Percentiles rank a stretch among this genome's conserved stretches.
These are phyloP conservation scores for Tachina grossa DNA, from an alignment of 2,888 invertebrate species.

Conservation along the genomic window DNA sequence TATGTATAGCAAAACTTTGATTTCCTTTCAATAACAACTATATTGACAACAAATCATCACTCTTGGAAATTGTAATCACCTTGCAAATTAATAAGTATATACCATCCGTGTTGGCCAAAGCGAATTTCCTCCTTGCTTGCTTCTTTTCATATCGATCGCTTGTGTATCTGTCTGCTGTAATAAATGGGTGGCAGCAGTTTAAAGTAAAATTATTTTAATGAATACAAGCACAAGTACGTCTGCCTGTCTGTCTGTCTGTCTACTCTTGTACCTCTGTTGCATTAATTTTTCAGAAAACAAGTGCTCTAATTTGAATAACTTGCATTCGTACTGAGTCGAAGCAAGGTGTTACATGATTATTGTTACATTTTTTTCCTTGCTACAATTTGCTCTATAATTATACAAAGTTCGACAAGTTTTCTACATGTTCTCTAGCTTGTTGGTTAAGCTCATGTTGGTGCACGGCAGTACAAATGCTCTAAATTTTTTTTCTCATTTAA, in stretches of 20 bases:
- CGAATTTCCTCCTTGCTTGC: conserved; percentile 42
- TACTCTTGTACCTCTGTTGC: conserved; percentile 11
- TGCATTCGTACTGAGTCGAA: conserved; percentile 27
- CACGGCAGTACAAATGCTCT: conserved; percentile 29
- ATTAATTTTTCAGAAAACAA: conserved; percentile 32
- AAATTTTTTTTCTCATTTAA: conserved; percentile 43
- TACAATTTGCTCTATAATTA: conserved; percentile 62
- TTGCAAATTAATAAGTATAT: conserved; percentile 46
- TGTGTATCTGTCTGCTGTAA: background rate
- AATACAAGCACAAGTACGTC: conserved; percentile 11
- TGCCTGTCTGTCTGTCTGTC: background rate
- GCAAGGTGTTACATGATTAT: conserved; percentile 66
- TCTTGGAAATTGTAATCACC: conserved; percentile 47
- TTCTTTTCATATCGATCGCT: background rate
- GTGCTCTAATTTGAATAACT: conserved; percentile 55
- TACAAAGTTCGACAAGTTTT: conserved; percentile 68
- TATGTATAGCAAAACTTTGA: background rate
- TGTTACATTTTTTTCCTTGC: conserved; percentile 47
- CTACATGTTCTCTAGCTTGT: conserved; percentile 64
- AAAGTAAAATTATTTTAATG: conserved; percentile 33
- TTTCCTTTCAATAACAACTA: conserved; percentile 48
- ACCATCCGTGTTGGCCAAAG: conserved; percentile 35
- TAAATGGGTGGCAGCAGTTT: conserved; percentile 21
- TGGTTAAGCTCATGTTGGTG: conserved; percentile 43
- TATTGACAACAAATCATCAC: conserved; percentile 50